Evolutionary conservation across 2,888 invertebrate genomes (phyloP).

Genomic region (Blera fallax): DNA sequence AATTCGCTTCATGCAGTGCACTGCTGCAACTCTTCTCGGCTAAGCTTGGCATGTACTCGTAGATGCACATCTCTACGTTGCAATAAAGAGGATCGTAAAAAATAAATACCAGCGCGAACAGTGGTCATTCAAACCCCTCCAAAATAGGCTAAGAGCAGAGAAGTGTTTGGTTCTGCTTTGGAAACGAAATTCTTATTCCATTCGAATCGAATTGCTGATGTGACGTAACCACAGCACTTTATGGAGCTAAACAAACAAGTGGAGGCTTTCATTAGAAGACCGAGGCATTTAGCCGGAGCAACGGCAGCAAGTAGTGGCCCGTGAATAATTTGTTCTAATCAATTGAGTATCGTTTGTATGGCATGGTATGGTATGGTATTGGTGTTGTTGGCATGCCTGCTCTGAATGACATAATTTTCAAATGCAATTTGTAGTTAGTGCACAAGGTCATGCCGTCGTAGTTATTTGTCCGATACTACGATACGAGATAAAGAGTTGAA

Average conservation of each 20-base stretch:
- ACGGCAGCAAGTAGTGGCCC: constrained; percentile 1
- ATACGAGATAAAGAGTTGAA: constrained; percentile 47
- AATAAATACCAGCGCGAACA: constrained; percentile 41
- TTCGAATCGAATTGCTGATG: constrained; percentile 32
- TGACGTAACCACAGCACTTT: constrained; percentile 52
- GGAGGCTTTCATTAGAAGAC: constrained; percentile 42
- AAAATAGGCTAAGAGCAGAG: constrained; percentile 20
- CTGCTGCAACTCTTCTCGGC: constrained; percentile 40
- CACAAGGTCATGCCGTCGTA: constrained; percentile 46
- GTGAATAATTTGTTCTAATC: constrained; percentile 65
- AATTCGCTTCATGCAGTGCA: constrained; percentile 30
- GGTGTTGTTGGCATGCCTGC: neutral
- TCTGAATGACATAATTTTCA: constrained; percentile 64
- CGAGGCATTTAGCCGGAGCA: constrained; percentile 6
- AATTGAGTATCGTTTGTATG: constrained; percentile 51
- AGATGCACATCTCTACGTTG: constrained; percentile 31
- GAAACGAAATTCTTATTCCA: constrained; percentile 25
- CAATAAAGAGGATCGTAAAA: constrained; percentile 51
- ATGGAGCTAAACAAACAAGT: constrained; percentile 41
- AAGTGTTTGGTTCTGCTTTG: constrained; percentile 12
- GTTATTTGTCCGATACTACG: neutral
- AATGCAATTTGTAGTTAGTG: constrained; percentile 53
- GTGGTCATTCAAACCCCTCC: constrained; percentile 35
- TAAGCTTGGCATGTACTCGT: constrained; percentile 16
- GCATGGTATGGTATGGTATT: too few relatives aligned